A percentile compares a stretch with the other conserved stretches of the same genome.
These are phyloP conservation scores for Heteromurus nitidus DNA, from an alignment of 2,888 invertebrate genomes.

Conservation along the genomic window DNA sequence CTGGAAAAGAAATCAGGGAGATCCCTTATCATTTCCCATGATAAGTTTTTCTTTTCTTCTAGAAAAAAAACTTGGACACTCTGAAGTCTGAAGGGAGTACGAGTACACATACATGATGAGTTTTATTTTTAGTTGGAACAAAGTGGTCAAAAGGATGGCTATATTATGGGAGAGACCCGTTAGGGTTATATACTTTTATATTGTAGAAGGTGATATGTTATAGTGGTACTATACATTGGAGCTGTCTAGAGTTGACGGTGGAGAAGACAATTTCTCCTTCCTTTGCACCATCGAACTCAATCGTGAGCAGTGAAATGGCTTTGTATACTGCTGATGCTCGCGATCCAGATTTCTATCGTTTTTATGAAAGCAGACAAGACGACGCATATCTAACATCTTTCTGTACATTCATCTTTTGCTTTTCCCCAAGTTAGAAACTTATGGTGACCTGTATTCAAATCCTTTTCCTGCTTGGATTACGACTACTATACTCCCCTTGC, in stretches of 20 bases:
- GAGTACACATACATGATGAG: background rate
- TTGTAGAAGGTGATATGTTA: background rate
- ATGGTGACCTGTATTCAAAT: constrained; percentile 34
- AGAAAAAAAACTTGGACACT: constrained; percentile 16
- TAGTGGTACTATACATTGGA: background rate
- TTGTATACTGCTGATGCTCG: constrained; percentile 3
- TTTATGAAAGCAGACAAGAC: background rate
- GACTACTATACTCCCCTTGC: too few relatives aligned
- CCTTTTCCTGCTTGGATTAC: constrained; percentile 14
- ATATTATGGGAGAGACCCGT: too few relatives aligned
- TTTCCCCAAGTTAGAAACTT: background rate
- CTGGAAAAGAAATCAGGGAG: constrained; percentile 5
- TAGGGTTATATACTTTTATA: background rate
- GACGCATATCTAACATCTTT: background rate
- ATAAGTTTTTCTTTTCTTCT: constrained; percentile 21
- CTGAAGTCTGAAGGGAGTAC: background rate
- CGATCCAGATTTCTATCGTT: background rate
- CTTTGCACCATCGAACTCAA: constrained; percentile 9
- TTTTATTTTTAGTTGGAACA: background rate
- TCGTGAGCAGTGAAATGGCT: background rate
- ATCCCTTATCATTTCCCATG: constrained; percentile 22
- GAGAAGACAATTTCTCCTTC: background rate
- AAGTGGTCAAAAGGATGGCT: constrained; percentile 15
- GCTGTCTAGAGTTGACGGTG: background rate
- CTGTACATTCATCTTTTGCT: background rate